Evolutionary conservation across 2,113 vertebrate genomes (phyloP), one percentile per base, ranked within the genome.

Genomic region (Blennius ocellaris): DNA sequence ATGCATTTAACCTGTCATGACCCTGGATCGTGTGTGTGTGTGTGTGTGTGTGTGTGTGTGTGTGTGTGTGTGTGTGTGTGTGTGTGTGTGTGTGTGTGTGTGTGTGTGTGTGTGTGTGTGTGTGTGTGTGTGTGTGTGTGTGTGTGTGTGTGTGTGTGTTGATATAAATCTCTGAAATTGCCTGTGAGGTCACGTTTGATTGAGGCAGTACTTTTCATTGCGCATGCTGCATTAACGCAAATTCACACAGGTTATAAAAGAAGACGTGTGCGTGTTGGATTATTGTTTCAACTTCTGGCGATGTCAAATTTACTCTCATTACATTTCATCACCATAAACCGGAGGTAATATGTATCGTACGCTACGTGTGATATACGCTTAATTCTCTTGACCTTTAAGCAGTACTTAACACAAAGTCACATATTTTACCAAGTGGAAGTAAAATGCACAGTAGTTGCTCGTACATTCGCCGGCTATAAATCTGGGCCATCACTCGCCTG

Each of bases 401-500:
- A 11, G 40, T 38, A 30, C 47, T 59, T 59, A 55, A 12, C 0
- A 9, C 8, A 3, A 17, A 40, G 44, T 54, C 36, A 15, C 16
- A 30, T 47, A 60, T 7, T 67, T 58, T 47, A 39, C 12, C 38
- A 64, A 12, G 58, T 55, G 2, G 11, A 39, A 21, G 14, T 45
- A 30, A 7, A 57, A 41, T 44, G 11, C 16, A 50, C n/a, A 16
- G 48, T 66, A 59, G 40, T 55, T 73, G 10, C 30, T 48, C 3
- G 11, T 49, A 50, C 52, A 59, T 52, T 52, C 7, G 15, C 50
- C 62, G 2, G n/a, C 30, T 41, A 37, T 60, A 80, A 82, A 44
- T 59, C 73, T 69, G 21, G 15, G 48, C 21, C 8, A 52, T 70
- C 44, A n/a, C 43, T 16, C 50, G 62, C 37, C 44, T 50, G 67